Conservation (phyloP, 2,888 invertebrate species). For the Pyralis farinalis region DNA sequence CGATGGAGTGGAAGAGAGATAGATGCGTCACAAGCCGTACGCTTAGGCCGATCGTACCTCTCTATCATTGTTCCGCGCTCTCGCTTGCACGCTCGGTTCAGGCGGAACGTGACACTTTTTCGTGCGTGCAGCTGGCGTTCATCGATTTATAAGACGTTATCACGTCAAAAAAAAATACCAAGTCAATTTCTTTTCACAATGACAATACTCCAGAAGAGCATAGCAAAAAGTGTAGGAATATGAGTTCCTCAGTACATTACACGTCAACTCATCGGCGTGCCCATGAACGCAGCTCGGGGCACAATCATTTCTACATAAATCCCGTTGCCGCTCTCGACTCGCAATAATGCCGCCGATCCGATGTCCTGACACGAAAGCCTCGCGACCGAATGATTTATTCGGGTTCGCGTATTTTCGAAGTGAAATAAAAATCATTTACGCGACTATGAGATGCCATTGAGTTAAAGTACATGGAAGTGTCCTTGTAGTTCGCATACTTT, state of each 20-base stretch:
- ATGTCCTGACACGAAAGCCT: conserved; percentile 40
- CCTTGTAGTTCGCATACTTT: no score
- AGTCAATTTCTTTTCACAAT: no score
- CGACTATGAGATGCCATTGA: conserved; percentile 15
- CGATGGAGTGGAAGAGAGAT: no score
- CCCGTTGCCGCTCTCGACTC: conserved; percentile 13
- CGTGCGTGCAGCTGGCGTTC: no score
- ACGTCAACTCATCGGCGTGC: background rate
- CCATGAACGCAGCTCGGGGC: background rate
- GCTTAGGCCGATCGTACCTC: no score
- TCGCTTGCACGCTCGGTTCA: no score
- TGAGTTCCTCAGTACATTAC: background rate
- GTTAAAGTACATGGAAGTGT: conserved; percentile 24
- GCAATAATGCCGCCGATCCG: conserved; percentile 28
- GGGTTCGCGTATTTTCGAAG: conserved; percentile 39
- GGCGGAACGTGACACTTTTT: no score
- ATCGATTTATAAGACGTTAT: no score
- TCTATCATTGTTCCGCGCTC: no score
- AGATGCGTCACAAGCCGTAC: no score
- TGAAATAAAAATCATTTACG: conserved; percentile 49
- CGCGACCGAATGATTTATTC: conserved; percentile 42
- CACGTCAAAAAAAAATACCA: no score
- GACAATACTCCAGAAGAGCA: no score
- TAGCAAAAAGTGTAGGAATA: background rate
- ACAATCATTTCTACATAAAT: conserved; percentile 13